Conservation (phyloP, 2,797 vertebrate genomes). For the Semaprochilodus insignis region DNA sequence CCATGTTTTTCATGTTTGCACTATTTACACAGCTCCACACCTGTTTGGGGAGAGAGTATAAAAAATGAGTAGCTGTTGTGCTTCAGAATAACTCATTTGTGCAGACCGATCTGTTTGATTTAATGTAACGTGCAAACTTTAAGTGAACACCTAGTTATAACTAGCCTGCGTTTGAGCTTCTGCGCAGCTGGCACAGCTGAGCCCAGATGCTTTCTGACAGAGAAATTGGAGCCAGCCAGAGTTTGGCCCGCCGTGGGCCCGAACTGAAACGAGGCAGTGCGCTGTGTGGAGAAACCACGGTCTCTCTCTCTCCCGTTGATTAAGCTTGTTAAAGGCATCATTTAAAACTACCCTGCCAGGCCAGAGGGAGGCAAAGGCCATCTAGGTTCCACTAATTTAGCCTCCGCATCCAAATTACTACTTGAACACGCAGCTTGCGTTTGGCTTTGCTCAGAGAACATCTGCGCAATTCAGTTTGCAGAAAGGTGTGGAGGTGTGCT, state of each 20-base stretch:
- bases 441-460: slow-evolving; percentile 41
- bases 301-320: slow-evolving; percentile 29
- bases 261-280: slow-evolving; percentile 21
- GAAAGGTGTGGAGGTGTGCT: not conserved
- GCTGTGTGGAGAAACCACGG: slow-evolving; percentile 15
- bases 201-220: slow-evolving; percentile 14
- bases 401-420: slow-evolving; percentile 68
- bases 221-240: slow-evolving; percentile 29
- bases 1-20: too few relatives aligned
- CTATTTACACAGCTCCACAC: too few relatives aligned
- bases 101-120: too few relatives aligned
- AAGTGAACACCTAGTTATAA: not conserved
- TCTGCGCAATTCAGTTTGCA: slow-evolving; percentile 39
- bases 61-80: too few relatives aligned
- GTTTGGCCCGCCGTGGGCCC: not conserved
- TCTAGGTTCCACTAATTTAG: slow-evolving; percentile 69
- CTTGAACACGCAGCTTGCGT: slow-evolving; percentile 60
- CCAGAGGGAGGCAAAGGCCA: slow-evolving; percentile 61
- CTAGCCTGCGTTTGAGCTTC: not conserved
- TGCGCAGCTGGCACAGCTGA: not conserved
- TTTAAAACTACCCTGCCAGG: slow-evolving; percentile 65
- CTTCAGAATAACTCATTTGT: too few relatives aligned
- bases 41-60: too few relatives aligned
- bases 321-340: slow-evolving; percentile 53
- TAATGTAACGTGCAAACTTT: not conserved